Percentiles rank a stretch among this genome's conserved stretches.
Conservation (phyloP, 2,797 vertebrate species). For the Lagorchestes hirsutus region DNA sequence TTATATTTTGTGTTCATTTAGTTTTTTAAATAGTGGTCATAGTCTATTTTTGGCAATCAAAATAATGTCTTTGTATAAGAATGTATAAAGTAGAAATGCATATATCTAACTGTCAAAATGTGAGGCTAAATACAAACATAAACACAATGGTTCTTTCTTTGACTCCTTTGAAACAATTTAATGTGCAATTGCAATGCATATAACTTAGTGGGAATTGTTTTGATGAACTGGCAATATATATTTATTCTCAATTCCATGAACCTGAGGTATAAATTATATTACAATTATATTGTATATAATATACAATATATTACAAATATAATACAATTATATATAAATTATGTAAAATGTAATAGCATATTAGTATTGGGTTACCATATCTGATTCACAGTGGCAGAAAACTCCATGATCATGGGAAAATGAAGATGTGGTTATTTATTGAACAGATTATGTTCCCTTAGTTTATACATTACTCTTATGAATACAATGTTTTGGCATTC, state of each 20-base stretch:
- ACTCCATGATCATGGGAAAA: slow-evolving; percentile 64
- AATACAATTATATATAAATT: not conserved
- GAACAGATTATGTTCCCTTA: slow-evolving; percentile 61
- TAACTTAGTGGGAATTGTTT: slow-evolving; percentile 73
- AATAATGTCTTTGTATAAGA: slow-evolving; percentile 25
- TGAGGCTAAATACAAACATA: slow-evolving; percentile 67
- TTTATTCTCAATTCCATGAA: slow-evolving; percentile 58
- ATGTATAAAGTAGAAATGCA: slow-evolving; percentile 65
- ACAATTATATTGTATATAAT: too few relatives aligned
- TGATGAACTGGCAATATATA: slow-evolving; percentile 73
- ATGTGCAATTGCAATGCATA: slow-evolving; percentile 72
- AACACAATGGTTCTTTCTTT: slow-evolving; percentile 76
- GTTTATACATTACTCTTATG: slow-evolving; percentile 43
- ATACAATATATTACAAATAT: too few relatives aligned
- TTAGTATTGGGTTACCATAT: slow-evolving; percentile 56
- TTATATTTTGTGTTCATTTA: slow-evolving; percentile 66
- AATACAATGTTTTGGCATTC: slow-evolving; percentile 33
- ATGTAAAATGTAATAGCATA: slow-evolving; percentile 35
- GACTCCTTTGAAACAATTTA: slow-evolving; percentile 70
- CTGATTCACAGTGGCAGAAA: slow-evolving; percentile 65
- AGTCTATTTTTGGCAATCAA: slow-evolving; percentile 52
- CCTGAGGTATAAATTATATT: not conserved
- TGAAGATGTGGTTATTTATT: slow-evolving; percentile 71
- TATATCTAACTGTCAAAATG: slow-evolving; percentile 58
- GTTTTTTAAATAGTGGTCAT: slow-evolving; percentile 56